A percentile compares a stretch with the other conserved stretches of the same genome.
These are phyloP conservation scores for Heterodera carotae DNA, from an alignment of 1,140 invertebrate genomes.

Conservation along the genomic window DNA sequence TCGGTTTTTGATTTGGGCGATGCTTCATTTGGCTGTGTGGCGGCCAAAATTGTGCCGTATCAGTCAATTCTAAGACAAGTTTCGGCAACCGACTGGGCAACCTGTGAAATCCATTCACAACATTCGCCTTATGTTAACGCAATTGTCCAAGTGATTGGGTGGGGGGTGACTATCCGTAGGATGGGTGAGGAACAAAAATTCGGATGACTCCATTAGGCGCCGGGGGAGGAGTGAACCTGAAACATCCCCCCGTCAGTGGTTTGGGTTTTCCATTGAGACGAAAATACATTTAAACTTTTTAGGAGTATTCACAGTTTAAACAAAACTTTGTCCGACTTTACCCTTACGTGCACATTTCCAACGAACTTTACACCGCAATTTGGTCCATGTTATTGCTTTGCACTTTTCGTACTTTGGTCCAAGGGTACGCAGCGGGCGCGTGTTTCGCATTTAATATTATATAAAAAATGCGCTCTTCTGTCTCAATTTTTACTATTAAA, in stretches of 20 bases:
- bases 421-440: constrained; percentile 74
- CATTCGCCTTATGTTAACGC: constrained; percentile 81
- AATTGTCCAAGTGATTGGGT: constrained; percentile 55
- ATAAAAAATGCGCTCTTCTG: background rate
- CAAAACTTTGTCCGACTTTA: constrained; percentile 35
- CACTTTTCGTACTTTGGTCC: constrained; percentile 82
- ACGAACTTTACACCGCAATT: constrained; percentile 68
- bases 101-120: constrained; percentile 87
- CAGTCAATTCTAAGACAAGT: constrained; percentile 79
- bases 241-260: no score
- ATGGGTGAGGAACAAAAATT: no score
- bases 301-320: constrained; percentile 53
- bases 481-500: background rate
- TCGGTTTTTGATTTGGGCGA: constrained; percentile 74
- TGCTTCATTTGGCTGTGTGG: constrained; percentile 82
- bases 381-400: constrained; percentile 86
- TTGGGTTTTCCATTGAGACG: background rate
- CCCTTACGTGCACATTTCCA: constrained; percentile 40
- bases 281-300: constrained; percentile 20
- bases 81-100: constrained; percentile 86
- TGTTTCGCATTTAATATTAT: background rate
- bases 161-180: no score
- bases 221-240: no score
- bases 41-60: constrained; percentile 78
- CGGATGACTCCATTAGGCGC: no score